Evolutionary conservation across 2,888 invertebrate genomes (phyloP), one percentile per base, ranked within the genome.

Genomic region (Ceramica pisi): DNA sequence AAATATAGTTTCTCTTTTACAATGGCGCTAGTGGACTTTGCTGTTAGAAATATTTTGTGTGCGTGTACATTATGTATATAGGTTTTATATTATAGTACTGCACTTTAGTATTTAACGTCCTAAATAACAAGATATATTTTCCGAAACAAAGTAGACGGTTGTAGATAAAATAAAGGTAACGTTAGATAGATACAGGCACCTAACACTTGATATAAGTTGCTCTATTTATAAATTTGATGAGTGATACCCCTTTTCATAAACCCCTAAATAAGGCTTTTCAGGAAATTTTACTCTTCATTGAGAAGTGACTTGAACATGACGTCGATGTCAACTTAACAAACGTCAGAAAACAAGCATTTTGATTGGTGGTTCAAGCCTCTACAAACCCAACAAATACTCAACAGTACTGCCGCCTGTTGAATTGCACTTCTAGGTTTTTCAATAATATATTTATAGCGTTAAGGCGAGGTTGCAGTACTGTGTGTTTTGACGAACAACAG

Each of bases 1-100:
- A 70, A 26, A 38, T 21, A 23, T 59, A 64, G 68, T 60, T 57
- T 62, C 7, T 23, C 50, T 41, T 23, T 23, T 9, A 57, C 48
- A 64, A 57, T 61, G 64, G 65, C 72, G 63, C 72, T 77, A 77
- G 65, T 65, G 61, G 50, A 61, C 53, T 64, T 63, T 21, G 51
- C 21, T 53, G 23, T 60, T 81, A 76, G 48, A 53, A 31, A 59
- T 48, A 50, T 66, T 61, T 76, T 81, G 38, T 66, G 50, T 65
- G 12, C 21, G 46, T 73, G 63, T 60, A 80, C 1, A 75, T 51
- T 67, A 38, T 77, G 78, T 81, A 79, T 31, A 71, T 65, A 81
- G 46, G 21, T 60, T 63, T 81, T 67, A 38, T 65, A 71, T 51
- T 56, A 66, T 50, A 63, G 21, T 7, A 53, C 48, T 44, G 44